phyloP scores from a whole-genome alignment of 2,888 invertebrate genomes.

The Amphipoea lucens region DNA sequence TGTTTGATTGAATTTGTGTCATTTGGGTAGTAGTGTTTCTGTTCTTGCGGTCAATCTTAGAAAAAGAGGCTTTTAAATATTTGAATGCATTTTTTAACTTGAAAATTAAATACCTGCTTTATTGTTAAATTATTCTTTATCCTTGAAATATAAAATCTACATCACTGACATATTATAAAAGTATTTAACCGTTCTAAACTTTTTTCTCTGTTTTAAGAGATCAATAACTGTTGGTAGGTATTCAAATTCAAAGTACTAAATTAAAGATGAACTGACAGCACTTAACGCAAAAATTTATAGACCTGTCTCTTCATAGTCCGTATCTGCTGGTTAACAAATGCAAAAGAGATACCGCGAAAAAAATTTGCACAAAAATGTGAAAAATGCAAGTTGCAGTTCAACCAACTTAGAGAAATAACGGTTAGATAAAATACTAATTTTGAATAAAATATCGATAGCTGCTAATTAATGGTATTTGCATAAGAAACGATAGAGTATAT shows the following conservation, averaged over 20 bases:
- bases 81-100: neutral
- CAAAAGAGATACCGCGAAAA: neutral
- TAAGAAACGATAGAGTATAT: slow-evolving; percentile 31
- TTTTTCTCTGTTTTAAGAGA: no score
- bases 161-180: neutral
- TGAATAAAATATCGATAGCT: slow-evolving; percentile 14
- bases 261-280: neutral
- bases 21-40: neutral
- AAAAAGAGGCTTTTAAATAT: neutral
- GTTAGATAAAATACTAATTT: slow-evolving; percentile 25
- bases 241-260: neutral
- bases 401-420: slow-evolving; percentile 28
- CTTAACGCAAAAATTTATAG: neutral
- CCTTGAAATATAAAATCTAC: neutral
- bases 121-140: no score
- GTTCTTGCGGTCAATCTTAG: neutral
- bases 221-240: neutral
- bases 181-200: neutral
- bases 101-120: no score
- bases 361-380: slow-evolving; percentile 16
- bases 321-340: neutral
- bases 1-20: neutral
- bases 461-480: slow-evolving; percentile 43
- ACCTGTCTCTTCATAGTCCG: no score
- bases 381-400: slow-evolving; percentile 21